Percentiles rank a stretch among this genome's conserved stretches.
Evolutionary conservation across 1,140 invertebrate genomes (phyloP).

Genomic region (Atta cephalotes): DNA sequence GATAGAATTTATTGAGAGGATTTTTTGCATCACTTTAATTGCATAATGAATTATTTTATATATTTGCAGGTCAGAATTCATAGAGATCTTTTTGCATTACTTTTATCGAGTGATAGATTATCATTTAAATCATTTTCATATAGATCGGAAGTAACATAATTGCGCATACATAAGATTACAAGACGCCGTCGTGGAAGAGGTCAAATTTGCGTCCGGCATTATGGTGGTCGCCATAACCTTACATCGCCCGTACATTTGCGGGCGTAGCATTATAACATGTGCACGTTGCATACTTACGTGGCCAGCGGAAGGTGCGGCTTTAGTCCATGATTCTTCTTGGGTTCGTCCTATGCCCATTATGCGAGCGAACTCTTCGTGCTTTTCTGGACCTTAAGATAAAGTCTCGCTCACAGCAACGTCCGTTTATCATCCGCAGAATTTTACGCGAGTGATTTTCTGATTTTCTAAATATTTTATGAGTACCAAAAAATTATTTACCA

Average conservation of each 20-base stretch:
- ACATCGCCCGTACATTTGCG: conserved; percentile 80
- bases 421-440: conserved; percentile 25
- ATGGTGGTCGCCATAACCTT: conserved; percentile 82
- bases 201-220: conserved; percentile 68
- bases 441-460: neutral
- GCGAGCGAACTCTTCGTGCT: conserved; percentile 75
- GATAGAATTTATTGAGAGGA: no score
- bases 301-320: conserved; percentile 82
- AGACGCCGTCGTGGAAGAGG: conserved; percentile 50
- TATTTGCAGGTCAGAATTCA: neutral
- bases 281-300: conserved; percentile 65
- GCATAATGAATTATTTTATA: no score
- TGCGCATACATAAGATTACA: neutral
- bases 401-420: conserved; percentile 72
- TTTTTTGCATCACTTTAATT: no score
- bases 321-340: conserved; percentile 81
- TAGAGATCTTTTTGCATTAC: neutral
- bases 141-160: conserved; percentile 18
- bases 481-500: no score
- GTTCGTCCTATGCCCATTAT: conserved; percentile 82
- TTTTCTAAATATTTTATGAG: neutral
- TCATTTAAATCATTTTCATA: neutral
- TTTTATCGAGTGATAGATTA: neutral
- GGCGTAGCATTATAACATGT: conserved; percentile 79
- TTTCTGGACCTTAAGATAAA: conserved; percentile 75